Percentiles rank a stretch among this genome's conserved stretches.
Conservation (phyloP, 2,113 vertebrate species). For the Macaca mulatta region DNA sequence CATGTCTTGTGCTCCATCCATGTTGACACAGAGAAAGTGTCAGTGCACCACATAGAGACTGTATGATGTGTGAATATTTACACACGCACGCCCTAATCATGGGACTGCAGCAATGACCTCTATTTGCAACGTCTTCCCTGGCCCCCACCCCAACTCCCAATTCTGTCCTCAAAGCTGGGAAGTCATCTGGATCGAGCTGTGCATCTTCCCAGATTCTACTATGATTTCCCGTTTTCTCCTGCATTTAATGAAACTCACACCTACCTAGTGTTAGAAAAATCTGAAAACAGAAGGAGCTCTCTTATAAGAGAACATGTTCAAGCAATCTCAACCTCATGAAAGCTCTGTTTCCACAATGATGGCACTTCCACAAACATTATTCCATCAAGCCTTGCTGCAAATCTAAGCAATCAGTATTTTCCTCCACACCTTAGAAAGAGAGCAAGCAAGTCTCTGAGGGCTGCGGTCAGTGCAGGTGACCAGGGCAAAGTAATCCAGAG, state of each 20-base stretch:
- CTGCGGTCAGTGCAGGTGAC: neutral
- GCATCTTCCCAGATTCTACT: neutral
- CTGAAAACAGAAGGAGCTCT: neutral
- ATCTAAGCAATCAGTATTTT: neutral
- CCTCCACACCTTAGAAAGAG: neutral
- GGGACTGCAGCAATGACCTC: neutral
- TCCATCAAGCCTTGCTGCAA: neutral
- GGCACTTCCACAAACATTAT: neutral
- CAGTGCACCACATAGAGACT: neutral
- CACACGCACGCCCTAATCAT: rapidly evolving
- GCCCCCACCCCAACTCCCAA: rapidly evolving
- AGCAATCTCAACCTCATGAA: neutral
- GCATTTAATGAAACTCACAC: neutral
- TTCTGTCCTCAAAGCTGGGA: neutral
- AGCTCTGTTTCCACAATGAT: neutral
- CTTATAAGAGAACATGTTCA: neutral
- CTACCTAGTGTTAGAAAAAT: neutral
- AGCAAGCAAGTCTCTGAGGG: rapidly evolving
- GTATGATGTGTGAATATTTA: rapidly evolving
- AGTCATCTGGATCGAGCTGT: too few relatives aligned
- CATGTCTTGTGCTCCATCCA: neutral
- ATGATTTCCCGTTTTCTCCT: neutral
- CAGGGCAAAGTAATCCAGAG: neutral
- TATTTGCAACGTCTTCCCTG: neutral
- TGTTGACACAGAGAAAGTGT: neutral